phyloP scores from a whole-genome alignment of 2,113 vertebrate genomes.

The Hydropotes inermis region DNA sequence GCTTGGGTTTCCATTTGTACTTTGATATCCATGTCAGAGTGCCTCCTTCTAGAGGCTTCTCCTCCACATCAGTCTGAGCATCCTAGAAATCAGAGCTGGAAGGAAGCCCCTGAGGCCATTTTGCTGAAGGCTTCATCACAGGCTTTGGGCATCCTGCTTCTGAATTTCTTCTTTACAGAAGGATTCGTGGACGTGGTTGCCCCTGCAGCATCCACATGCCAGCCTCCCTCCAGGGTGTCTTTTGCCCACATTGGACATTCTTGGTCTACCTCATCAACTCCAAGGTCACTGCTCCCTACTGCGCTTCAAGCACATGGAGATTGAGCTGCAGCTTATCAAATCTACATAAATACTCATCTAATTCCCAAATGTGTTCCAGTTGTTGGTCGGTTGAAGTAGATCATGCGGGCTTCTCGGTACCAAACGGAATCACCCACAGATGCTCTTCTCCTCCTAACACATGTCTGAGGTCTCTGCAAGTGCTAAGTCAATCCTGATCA shows the following conservation, averaged over 20 bases:
- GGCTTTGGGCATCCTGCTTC: neutral
- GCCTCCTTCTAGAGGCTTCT: neutral
- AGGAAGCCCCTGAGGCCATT: neutral
- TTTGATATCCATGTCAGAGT: neutral
- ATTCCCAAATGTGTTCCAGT: neutral
- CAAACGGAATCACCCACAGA: neutral
- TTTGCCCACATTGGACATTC: neutral
- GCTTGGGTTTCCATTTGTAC: neutral
- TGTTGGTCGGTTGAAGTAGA: neutral
- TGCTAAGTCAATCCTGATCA: slow-evolving; percentile 27
- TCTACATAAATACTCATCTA: neutral
- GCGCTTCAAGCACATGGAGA: fast-evolving
- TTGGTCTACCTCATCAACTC: neutral
- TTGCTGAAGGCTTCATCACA: neutral
- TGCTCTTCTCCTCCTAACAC: neutral
- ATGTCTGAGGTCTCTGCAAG: neutral
- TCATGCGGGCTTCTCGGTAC: neutral
- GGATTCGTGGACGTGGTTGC: neutral
- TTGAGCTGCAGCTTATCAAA: neutral
- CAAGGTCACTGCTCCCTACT: neutral
- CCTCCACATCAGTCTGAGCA: neutral
- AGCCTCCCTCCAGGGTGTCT: neutral
- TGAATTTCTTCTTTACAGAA: neutral
- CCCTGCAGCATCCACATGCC: neutral
- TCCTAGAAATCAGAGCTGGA: neutral